Evolutionary conservation across 1,140 invertebrate species (phyloP), one percentile per base, ranked within the genome.

Genomic region (Probaryconus sp.): DNA sequence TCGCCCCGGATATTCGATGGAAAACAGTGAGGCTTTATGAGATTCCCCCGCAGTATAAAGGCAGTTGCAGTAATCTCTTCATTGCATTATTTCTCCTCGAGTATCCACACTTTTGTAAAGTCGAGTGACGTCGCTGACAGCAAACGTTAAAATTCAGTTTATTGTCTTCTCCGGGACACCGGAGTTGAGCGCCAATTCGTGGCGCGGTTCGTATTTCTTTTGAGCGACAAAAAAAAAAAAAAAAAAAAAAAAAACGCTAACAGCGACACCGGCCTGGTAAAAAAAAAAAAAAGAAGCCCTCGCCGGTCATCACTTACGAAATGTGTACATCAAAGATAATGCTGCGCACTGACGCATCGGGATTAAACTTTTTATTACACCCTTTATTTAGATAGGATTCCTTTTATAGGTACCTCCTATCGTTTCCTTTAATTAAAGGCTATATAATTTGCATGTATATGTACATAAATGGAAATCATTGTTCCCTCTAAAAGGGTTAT

Each of bases 121-220:
- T 11, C 21, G 40, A 24, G 40, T 45, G 20, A n/a, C 20, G 13
- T 6, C 11, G 16, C 16, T 2, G 38, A 5, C 24, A 18, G 26
- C 40, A 26, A 45, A 45, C 40, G 40, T 26, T 45, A 21, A 26
- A 45, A 45, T 45, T 10, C 40, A 45, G 40, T 24, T 45, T 45
- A 45, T 24, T 45, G 40, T 45, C 40, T 45, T 21, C 40, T 3
- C 40, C 18, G 5, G 40, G 6, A 26, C 2, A 24, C 6, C 10
- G 10, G 2, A 30, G 20, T 26, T 26, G 9, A 45, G 17, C 18
- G 9, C 20, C 40, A 45, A 24, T 24, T 45, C 20, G 40, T 18
- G 40, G 18, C 10, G 40, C 13, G 28, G 28, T 30, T 30, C 28
- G 9, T 45, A 45, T 45, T 45, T 45, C 40, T 45, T 24, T 11